These are phyloP conservation scores for Egretta garzetta DNA, from an alignment of 2,113 vertebrate species.

Conservation along the genomic window DNA sequence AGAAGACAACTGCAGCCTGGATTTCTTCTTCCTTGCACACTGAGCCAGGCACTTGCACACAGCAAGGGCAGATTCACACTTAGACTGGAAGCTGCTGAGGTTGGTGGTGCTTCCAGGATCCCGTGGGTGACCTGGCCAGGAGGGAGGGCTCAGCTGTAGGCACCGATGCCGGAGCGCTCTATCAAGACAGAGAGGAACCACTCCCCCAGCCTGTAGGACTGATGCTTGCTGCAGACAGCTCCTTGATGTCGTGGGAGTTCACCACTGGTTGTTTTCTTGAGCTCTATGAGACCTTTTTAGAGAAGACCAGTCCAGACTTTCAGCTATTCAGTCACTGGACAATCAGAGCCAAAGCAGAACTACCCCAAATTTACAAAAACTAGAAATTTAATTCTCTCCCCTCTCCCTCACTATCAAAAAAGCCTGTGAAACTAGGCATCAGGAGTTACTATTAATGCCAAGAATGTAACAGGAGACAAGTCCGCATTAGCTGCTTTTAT, in stretches of 20 bases:
- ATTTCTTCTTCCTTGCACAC: not conserved
- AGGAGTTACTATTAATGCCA: not conserved
- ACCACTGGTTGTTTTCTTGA: not conserved
- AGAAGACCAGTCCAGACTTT: not conserved
- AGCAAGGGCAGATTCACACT: not conserved
- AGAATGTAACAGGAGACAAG: not conserved
- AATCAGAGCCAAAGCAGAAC: not conserved
- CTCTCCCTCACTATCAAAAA: not conserved
- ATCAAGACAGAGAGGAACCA: rapidly evolving
- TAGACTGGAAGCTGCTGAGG: not conserved
- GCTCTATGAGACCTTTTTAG: not conserved
- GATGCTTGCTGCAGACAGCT: not conserved
- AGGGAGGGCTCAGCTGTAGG: not conserved
- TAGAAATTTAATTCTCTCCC: not conserved
- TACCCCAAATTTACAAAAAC: not conserved
- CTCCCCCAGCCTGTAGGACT: not conserved
- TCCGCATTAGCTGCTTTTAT: not conserved
- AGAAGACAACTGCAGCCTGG: not conserved
- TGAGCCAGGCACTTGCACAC: rapidly evolving
- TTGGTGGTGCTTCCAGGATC: not conserved
- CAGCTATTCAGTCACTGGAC: not conserved
- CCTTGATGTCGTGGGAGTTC: not conserved
- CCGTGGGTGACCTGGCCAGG: not conserved
- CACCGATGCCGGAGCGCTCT: rapidly evolving
- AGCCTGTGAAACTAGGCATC: not conserved